Evolutionary conservation across 2,797 vertebrate genomes (phyloP).

Genomic region (Phataginus tetradactyla): DNA sequence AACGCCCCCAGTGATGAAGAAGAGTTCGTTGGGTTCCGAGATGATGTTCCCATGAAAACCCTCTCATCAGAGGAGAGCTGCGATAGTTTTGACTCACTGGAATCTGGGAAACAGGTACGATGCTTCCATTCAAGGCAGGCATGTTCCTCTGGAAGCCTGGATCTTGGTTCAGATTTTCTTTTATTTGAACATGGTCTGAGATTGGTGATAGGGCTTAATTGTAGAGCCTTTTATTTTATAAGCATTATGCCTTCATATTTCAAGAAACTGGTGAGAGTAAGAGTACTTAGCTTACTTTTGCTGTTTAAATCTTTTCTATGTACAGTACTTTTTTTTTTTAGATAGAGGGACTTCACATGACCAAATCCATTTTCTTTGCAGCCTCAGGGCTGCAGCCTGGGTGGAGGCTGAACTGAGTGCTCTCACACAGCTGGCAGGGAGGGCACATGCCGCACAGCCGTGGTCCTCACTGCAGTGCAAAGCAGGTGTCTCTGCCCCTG

Average conservation of each 20-base stretch:
- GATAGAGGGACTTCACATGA: not conserved
- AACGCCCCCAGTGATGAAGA: constrained; percentile 83
- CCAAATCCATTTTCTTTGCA: constrained; percentile 33
- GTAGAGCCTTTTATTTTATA: not conserved
- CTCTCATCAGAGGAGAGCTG: constrained; percentile 77
- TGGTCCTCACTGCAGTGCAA: accelerated
- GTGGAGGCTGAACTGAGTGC: not conserved
- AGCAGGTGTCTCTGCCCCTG: accelerated
- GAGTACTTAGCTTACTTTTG: not conserved
- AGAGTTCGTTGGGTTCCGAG: constrained; percentile 85
- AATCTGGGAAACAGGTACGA: constrained; percentile 82
- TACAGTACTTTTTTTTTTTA: not conserved
- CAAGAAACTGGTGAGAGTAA: not conserved
- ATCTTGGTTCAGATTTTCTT: not conserved
- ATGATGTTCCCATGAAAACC: constrained; percentile 81
- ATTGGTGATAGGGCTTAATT: not conserved
- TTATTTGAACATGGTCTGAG: not conserved
- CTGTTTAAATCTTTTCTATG: not conserved
- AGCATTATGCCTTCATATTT: not conserved
- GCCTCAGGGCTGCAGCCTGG: not conserved
- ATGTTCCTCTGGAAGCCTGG: not conserved
- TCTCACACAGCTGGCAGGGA: not conserved
- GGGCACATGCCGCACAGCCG: not conserved
- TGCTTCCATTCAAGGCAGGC: not conserved
- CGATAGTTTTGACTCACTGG: constrained; percentile 67